Percentiles rank a stretch among this genome's conserved stretches.
These are phyloP conservation scores for Lissocephala sabroskyi DNA, from an alignment of 2,888 invertebrate genomes.

Conservation along the genomic window DNA sequence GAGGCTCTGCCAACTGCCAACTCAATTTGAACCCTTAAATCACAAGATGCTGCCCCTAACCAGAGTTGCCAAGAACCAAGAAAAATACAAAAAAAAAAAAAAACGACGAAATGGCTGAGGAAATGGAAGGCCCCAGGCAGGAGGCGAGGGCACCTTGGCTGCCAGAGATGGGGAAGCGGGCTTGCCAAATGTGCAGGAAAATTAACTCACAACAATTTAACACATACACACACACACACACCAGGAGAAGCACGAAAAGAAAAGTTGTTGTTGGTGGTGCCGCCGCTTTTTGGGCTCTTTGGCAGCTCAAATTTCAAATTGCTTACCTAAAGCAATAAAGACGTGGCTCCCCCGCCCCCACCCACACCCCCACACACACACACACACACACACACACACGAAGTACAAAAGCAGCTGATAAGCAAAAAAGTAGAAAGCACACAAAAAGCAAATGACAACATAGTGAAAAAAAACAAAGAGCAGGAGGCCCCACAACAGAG, in stretches of 20 bases:
- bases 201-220: conserved; percentile 38
- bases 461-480: no score
- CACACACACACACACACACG: conserved; percentile 2
- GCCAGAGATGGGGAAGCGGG: no score
- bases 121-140: neutral
- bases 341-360: conserved; percentile 12
- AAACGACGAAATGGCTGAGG: conserved; percentile 2
- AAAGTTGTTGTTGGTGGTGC: conserved; percentile 5
- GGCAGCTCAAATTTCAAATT: conserved; percentile 59
- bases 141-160: no score
- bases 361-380: conserved; percentile 32
- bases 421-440: neutral
- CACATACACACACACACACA: conserved; percentile 5
- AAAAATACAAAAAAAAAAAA: conserved; percentile 6
- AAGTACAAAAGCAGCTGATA: neutral
- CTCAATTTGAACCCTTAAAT: conserved; percentile 9
- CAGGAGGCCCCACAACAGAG: no score
- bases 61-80: neutral
- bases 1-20: conserved; percentile 1
- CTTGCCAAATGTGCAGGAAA: conserved; percentile 50
- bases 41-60: neutral
- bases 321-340: conserved; percentile 49
- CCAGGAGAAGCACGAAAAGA: neutral
- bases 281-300: conserved; percentile 12
- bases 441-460: neutral